phyloP scores from a whole-genome alignment of 2,113 vertebrate species.

The Tautogolabrus adspersus region DNA sequence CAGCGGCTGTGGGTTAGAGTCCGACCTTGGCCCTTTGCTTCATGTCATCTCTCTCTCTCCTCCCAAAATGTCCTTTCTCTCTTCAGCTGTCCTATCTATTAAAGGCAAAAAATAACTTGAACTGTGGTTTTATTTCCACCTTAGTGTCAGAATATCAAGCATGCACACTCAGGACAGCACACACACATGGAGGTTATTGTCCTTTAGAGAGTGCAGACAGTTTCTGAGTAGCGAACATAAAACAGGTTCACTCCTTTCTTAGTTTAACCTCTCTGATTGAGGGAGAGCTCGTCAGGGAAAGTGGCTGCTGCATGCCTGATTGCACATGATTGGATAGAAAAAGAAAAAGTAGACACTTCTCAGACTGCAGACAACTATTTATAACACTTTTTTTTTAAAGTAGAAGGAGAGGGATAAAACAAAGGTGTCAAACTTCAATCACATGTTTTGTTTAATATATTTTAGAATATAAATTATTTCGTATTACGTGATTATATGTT shows the following conservation, averaged over 20 bases:
- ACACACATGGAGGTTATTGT: neutral
- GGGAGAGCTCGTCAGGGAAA: slow-evolving; percentile 15
- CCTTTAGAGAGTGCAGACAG: neutral
- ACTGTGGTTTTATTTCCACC: no score
- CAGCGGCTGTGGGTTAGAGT: no score
- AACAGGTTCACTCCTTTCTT: neutral
- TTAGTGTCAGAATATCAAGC: no score
- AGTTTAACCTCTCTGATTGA: slow-evolving; percentile 25
- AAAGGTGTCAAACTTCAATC: neutral
- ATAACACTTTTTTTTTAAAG: neutral
- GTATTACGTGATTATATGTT: no score
- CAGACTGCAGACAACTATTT: neutral
- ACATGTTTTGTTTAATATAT: neutral
- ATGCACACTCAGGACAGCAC: no score
- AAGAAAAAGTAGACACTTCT: slow-evolving; percentile 2
- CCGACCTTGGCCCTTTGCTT: no score
- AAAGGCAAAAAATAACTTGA: no score
- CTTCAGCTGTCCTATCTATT: no score
- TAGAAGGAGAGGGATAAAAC: neutral
- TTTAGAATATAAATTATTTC: no score
- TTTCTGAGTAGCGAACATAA: neutral
- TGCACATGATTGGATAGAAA: slow-evolving; percentile 13
- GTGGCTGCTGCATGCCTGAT: slow-evolving; percentile 7
- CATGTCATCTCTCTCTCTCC: no score
- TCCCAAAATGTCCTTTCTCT: no score